Base-by-base conservation (phyloP, 2,888 invertebrate species). In the Villa cingulata region DNA sequence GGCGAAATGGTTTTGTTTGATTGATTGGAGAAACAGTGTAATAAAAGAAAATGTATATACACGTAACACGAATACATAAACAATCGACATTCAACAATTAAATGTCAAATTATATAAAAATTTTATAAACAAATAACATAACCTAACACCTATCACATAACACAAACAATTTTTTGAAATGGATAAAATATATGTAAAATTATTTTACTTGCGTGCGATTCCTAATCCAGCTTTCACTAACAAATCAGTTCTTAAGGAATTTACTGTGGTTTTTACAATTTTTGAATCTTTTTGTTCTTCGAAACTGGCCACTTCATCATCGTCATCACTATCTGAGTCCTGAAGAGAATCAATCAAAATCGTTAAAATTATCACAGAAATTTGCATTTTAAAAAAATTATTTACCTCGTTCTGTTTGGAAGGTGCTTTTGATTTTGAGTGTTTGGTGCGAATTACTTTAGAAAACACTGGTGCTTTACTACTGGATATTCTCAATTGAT, bases 171-270 rank as follows among this genome's bases (percentile, higher is more conserved):
- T 16, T 19, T 41, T 10, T 5, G 2, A 29, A 42, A 32, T 29
- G n/a, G n/a, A n/a, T 42, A 29, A 34, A 19, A 2, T 19, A 37
- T 9, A 37, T 17, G 37, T 18, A 39, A 20, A 39, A 18, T 5
- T 39, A 19, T n/a, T 74, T 71, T 66, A 84, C 84, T 82, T 85
- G 62, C 86, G 76, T 32, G 86, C 77, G 48, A 86, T 72, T 47
- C 76, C 76, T 15, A 87, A 68, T 17, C 78, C 82, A 36, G 75
- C 72, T 67, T 85, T 87, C 2, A 86, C 56, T 45, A 88, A 62
- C 2, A 74, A 66, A 70, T 89, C 89, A 2, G 81, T 70, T 56
- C 88, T 72, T 58, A 84, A 64, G 1, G 86, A 82, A 48, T 75
- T 75, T 9, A 85, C 72, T 50, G 71, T 75, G 17, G 78, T 68